These are phyloP conservation scores for Antheraea yamamai DNA, from an alignment of 2,888 invertebrate genomes.

Conservation along the genomic window DNA sequence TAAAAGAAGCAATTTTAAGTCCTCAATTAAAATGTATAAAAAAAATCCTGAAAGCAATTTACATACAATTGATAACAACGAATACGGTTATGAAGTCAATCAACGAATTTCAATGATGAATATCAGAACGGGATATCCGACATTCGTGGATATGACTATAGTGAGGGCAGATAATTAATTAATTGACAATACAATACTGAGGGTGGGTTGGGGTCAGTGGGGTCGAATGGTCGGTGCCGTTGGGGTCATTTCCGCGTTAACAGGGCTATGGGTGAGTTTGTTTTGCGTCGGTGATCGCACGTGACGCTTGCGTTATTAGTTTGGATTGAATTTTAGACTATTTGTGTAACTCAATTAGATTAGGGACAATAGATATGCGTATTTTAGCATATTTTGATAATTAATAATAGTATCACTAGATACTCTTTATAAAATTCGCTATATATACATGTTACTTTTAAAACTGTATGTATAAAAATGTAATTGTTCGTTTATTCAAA, in stretches of 20 bases:
- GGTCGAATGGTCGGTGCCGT: conserved; percentile 19
- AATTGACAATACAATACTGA: conserved; percentile 65
- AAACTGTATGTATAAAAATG: neutral
- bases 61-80: conserved; percentile 16
- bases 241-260: conserved; percentile 30
- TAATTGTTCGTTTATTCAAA: no score
- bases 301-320: conserved; percentile 45
- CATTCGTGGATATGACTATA: conserved; percentile 39
- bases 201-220: conserved; percentile 33
- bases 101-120: conserved; percentile 67
- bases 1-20: neutral
- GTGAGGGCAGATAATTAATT: conserved; percentile 70
- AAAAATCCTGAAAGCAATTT: neutral
- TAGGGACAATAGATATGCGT: neutral
- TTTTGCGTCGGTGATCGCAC: conserved; percentile 60
- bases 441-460: neutral
- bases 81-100: conserved; percentile 47
- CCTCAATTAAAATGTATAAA: neutral
- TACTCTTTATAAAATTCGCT: neutral
- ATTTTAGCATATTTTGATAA: neutral
- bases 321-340: conserved; percentile 38
- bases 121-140: conserved; percentile 47
- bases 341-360: conserved; percentile 29
- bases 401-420: neutral
- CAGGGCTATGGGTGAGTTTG: conserved; percentile 41